Percentiles rank a stretch among this genome's conserved stretches.
Conservation (phyloP, 2,888 invertebrate species). For the Hoplodrina ambigua region DNA sequence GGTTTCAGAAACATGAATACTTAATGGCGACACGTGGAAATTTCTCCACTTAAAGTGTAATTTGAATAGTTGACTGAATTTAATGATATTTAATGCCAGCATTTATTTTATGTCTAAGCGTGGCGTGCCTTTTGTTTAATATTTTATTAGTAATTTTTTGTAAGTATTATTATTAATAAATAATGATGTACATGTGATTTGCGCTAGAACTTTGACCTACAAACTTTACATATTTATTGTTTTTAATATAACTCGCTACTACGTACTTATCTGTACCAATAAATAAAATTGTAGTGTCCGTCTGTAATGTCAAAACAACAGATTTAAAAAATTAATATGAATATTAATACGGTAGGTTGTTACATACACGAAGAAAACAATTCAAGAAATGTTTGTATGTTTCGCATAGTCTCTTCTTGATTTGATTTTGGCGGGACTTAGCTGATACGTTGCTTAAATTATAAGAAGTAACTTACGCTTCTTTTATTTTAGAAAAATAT, state of each 20-base stretch:
- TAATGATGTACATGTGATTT: background rate
- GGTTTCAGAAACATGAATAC: conserved; percentile 67
- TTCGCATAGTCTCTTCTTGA: no score
- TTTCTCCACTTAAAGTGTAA: conserved; percentile 70
- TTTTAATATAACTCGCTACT: background rate
- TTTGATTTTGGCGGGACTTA: no score
- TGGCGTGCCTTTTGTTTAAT: conserved; percentile 4
- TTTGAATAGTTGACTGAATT: conserved; percentile 64
- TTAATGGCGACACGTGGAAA: conserved; percentile 64
- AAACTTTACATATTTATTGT: conserved; percentile 1
- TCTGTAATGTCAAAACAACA: no score
- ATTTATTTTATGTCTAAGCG: conserved; percentile 20
- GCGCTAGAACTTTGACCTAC: background rate
- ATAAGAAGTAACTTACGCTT: no score
- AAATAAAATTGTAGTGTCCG: no score
- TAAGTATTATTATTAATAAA: background rate
- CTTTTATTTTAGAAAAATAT: no score
- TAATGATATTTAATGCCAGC: conserved; percentile 39
- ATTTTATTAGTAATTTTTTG: background rate
- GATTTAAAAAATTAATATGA: no score
- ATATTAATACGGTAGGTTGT: no score
- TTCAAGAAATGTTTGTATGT: no score
- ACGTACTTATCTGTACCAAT: background rate
- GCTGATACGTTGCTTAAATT: no score
- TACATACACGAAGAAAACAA: no score